Evolutionary conservation across 2,797 vertebrate genomes (phyloP).

Genomic region (Aselliscus stoliczkanus): DNA sequence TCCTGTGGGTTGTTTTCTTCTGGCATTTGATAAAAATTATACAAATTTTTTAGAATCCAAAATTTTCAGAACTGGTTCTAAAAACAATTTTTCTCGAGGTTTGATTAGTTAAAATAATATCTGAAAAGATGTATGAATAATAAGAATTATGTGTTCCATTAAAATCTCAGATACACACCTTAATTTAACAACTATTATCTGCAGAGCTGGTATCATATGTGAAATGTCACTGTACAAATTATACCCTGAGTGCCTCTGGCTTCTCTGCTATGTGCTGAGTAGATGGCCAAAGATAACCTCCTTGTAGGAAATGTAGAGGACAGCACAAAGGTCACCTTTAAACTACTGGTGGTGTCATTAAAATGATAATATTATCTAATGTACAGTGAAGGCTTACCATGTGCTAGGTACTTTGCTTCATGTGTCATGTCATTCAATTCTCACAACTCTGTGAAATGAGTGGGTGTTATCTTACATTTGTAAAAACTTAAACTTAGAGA

Average conservation of each 20-base stretch:
- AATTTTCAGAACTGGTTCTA: not conserved
- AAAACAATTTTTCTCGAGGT: constrained; percentile 5
- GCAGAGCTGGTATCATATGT: not conserved
- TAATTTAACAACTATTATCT: not conserved
- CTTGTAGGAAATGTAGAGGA: not conserved
- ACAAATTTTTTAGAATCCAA: not conserved
- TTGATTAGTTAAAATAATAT: not conserved
- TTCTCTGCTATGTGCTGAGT: not conserved
- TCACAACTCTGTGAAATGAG: not conserved
- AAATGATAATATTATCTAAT: not conserved
- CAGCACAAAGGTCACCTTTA: not conserved
- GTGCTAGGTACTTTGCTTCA: not conserved
- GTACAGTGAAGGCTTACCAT: not conserved
- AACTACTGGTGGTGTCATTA: not conserved
- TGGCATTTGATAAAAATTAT: not conserved
- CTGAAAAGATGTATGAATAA: not conserved
- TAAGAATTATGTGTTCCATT: not conserved
- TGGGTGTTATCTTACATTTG: not conserved
- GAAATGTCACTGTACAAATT: too few relatives aligned
- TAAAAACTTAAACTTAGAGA: not conserved
- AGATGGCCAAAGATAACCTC: not conserved
- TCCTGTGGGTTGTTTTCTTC: not conserved
- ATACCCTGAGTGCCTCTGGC: not conserved
- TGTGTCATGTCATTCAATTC: not conserved
- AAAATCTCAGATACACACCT: not conserved